Base-by-base conservation (phyloP, 2,113 vertebrate genomes). In the Scatophagus argus region DNA sequence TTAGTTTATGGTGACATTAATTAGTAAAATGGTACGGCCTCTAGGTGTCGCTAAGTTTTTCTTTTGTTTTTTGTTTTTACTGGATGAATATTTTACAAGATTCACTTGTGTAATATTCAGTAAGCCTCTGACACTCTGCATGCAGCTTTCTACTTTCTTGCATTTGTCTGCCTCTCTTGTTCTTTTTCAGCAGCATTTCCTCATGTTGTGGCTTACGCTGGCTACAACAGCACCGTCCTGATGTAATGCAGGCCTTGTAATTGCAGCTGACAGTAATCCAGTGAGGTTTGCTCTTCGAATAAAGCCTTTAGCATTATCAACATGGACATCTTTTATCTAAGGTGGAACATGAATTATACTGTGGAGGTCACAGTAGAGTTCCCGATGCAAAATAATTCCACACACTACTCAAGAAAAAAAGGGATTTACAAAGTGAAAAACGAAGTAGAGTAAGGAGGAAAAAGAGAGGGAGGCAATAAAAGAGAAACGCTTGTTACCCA, bases 261-360 rank as follows among this genome's bases (percentile, higher is more conserved):
- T 25, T 41, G 39, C 29, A 56, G 29, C 59, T 55, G 58, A 81
- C 77, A 41, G 41, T 43, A 54, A 85, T 79, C 41, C 44, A 29
- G n/a, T 46, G 71, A 75, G 43, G 31, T 41, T 7, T 21, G 70
- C 43, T 59, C 56, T 56, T 8, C 39, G 74, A 49, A 55, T 68
- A 69, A 77, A 68, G 62, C 19, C 34, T 59, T 44, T 29, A 54
- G 55, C 36, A 63, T 79, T 52, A 6, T 17, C 5, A 1, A 19
- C 64, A 34, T 17, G 29, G 21, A 55, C 29, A 67, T 49, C 72
- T 67, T 74, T 69, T 65, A 81, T 78, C 65, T 17, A 4, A 67
- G 65, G 52, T 29, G 49, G 32, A 12, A 5, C 36, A 21, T 6
- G 6, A 46, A 71, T 66, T 74, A 54, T 39, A 21, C 13, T 0